Evolutionary conservation across 1,140 invertebrate species (phyloP).

Genomic region (Mactra quadrangularis): DNA sequence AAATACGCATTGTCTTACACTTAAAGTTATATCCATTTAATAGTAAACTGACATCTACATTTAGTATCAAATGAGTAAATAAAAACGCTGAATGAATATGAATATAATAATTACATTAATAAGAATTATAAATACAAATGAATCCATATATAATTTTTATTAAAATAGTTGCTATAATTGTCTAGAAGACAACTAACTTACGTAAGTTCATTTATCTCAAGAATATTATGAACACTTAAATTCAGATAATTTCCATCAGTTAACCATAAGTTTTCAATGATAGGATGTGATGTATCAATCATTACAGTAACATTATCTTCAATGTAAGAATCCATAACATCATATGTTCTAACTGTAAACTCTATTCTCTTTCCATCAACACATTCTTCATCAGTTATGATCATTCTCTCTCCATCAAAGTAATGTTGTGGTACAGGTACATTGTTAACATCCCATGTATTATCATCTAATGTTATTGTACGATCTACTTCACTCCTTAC

Average conservation of each 20-base stretch:
- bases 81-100: background rate
- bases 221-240: conserved; percentile 7
- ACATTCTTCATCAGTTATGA: background rate
- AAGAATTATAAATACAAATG: background rate
- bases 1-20: background rate
- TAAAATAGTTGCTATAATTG: background rate
- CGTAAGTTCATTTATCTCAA: conserved; percentile 28
- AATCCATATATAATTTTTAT: no score
- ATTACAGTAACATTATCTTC: conserved; percentile 39
- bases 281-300: conserved; percentile 33
- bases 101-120: background rate
- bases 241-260: conserved; percentile 40
- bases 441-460: no score
- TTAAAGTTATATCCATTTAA: background rate
- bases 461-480: background rate
- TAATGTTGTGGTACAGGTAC: background rate
- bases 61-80: background rate
- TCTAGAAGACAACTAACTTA: background rate
- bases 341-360: conserved; percentile 48
- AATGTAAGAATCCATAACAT: conserved; percentile 36
- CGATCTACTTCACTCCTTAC: conserved; percentile 15
- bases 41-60: background rate
- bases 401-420: conserved; percentile 12
- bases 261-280: conserved; percentile 46
- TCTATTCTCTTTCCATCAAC: conserved; percentile 56